Conservation (phyloP, 2,797 vertebrate genomes). For the Sciurus vulgaris region DNA sequence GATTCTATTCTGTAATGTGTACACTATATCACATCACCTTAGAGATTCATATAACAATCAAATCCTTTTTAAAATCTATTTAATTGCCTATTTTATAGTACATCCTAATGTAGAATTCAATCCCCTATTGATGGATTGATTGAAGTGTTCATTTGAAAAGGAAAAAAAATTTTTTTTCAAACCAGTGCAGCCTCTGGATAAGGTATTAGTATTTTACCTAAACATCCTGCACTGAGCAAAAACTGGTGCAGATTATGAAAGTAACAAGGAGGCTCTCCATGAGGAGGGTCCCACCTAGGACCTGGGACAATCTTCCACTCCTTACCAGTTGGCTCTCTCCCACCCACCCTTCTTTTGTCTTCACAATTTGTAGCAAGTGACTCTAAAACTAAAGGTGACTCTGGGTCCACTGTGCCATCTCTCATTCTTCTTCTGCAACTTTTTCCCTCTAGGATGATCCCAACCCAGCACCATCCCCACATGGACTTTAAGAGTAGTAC, state of each 20-base stretch:
- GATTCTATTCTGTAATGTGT: neutral
- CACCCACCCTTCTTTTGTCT: neutral
- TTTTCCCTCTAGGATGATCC: neutral
- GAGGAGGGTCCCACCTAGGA: neutral
- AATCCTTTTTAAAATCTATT: neutral
- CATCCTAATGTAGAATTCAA: slow-evolving; percentile 1
- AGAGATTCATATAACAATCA: neutral
- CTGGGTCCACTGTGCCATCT: neutral
- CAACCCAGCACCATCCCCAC: neutral
- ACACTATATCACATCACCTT: neutral
- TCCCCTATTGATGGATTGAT: neutral
- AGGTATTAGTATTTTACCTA: neutral
- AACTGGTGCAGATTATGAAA: neutral
- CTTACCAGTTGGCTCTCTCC: neutral
- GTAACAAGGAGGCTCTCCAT: neutral
- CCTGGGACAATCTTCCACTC: neutral
- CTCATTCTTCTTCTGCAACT: neutral
- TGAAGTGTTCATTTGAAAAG: neutral
- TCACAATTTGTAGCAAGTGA: slow-evolving; percentile 1
- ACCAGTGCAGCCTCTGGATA: neutral
- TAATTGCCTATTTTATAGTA: neutral
- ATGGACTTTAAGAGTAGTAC: neutral
- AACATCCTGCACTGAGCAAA: neutral
- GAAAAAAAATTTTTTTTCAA: neutral
- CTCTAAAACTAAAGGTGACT: neutral